These are phyloP conservation scores for Orchesella cincta DNA, from an alignment of 1,140 invertebrate genomes.

Conservation along the genomic window DNA sequence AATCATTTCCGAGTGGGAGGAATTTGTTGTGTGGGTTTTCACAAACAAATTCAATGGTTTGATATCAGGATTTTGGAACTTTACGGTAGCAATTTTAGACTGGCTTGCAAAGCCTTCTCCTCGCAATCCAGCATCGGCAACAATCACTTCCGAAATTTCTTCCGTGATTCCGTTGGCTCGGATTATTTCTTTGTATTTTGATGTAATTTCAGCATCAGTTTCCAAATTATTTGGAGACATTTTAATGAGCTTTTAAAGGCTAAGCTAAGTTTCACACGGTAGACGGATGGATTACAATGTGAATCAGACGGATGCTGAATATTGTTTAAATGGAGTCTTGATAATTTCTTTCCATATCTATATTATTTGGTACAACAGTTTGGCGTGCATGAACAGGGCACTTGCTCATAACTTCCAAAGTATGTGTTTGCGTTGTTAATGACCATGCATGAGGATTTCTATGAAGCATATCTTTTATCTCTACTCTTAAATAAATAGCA, in stretches of 20 bases:
- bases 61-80: not conserved
- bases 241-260: not conserved
- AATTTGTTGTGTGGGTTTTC: not conserved
- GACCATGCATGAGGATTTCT: no score
- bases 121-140: not conserved
- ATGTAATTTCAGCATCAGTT: not conserved
- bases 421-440: no score
- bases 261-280: not conserved
- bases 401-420: no score
- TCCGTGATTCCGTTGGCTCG: not conserved
- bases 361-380: not conserved
- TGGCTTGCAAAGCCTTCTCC: not conserved
- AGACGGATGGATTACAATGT: no score
- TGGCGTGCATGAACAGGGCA: no score
- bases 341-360: not conserved
- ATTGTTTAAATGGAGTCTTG: no score
- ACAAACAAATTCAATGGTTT: not conserved
- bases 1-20: not conserved
- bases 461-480: no score
- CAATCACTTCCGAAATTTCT: not conserved
- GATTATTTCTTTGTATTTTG: not conserved
- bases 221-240: not conserved
- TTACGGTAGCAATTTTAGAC: not conserved
- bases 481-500: no score
- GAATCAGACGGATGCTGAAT: no score